Evolutionary conservation across 1,140 invertebrate genomes (phyloP).

Genomic region (Drosophila truncata): DNA sequence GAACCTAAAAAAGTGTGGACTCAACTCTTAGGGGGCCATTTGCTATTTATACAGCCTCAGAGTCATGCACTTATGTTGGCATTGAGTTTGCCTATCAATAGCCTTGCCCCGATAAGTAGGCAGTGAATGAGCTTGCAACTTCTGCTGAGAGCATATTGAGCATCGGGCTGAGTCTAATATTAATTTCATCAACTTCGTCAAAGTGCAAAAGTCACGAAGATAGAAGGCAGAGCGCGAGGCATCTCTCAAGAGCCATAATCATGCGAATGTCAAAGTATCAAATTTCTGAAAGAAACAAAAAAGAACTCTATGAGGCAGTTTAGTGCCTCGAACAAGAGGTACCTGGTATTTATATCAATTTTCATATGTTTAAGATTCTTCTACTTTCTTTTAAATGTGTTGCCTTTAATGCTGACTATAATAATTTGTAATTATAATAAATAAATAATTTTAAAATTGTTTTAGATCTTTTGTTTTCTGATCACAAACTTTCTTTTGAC

Average conservation of each 20-base stretch:
- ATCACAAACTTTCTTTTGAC: background rate
- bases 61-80: constrained; percentile 56
- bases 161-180: constrained; percentile 49
- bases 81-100: constrained; percentile 46
- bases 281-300: constrained; percentile 39
- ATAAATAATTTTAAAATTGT: background rate
- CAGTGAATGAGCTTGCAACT: constrained; percentile 67
- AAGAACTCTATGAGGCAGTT: too few relatives aligned
- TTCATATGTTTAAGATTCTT: background rate
- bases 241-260: constrained; percentile 71
- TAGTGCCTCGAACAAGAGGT: background rate
- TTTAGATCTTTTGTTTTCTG: background rate
- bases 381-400: background rate
- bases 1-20: background rate
- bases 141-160: constrained; percentile 31
- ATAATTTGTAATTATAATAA: background rate
- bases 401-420: background rate
- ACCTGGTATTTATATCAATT: background rate
- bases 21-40: constrained; percentile 17
- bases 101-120: constrained; percentile 64
- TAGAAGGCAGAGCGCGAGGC: constrained; percentile 5
- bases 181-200: constrained; percentile 71
- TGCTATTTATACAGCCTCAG: constrained; percentile 22
- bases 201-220: constrained; percentile 76
- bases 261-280: constrained; percentile 77